Base-by-base conservation (phyloP, 2,888 invertebrate genomes). In the Druceiella hillmani region DNA sequence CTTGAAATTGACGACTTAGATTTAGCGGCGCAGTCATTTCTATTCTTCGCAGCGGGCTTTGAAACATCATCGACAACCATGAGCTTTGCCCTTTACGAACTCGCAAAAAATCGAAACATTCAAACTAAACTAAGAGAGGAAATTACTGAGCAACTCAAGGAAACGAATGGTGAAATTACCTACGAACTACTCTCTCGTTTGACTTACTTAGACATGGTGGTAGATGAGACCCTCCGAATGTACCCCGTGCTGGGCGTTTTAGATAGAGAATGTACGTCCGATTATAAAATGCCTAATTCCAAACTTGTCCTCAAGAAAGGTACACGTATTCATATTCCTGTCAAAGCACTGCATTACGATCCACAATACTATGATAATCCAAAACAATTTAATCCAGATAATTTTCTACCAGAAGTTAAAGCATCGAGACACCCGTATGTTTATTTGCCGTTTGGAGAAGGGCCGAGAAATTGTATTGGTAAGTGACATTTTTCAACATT, bases 361-460 rank as follows among this genome's bases (percentile, higher is more conserved):
- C 27, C 27, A 12, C 12, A 27, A n/a, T 27, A 27, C 12, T 27
- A 27, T 9, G 13, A 12, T 6, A 15, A 27, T 3, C 27, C 27
- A 6, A 15, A 27, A 11, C 12, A 27, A n/a, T 27, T 27, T 11
- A 15, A 27, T 11, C 27, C 27, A 7, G 27, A 27, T 5, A 3
- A 15, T 6, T 27, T 27, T 10, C 15, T 15, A 3, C 27, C 27
- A 7, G 27, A 27, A 11, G 27, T 14, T 12, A 9, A 6, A 15
- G 13, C 12, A 11, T 14, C 12, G 11, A 4, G 27, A 3, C 27
- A 27, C 11, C 12, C 9, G 3, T 27, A 27, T 15, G 11, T 15
- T 4, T 27, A 27, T n/a, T 27, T 27, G 27, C 13, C 27, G 12
- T 27, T 27, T n/a, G 27, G 27, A 11, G 27, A 27, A 10, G 27